Conservation (phyloP, 2,888 invertebrate species). For the Nephrotoma guestfalica region DNA sequence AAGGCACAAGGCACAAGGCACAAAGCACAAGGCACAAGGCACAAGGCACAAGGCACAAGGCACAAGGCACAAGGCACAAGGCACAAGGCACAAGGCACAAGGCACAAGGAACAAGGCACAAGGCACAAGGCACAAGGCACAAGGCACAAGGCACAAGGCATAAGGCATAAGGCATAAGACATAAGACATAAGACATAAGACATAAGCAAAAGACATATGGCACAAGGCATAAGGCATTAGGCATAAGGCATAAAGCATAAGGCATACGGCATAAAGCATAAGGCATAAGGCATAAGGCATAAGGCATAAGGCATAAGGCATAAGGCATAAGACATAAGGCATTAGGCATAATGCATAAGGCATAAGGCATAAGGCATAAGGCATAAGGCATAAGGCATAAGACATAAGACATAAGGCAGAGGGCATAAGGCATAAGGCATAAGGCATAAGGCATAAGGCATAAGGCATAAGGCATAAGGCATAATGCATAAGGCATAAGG, state of each 20-base stretch:
- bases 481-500: neutral
- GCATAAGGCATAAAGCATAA: too few species aligned
- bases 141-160: neutral
- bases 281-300: too few species aligned
- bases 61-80: neutral
- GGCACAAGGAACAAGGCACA: neutral
- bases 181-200: neutral
- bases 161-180: neutral
- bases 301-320: too few species aligned
- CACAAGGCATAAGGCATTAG: neutral
- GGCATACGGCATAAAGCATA: too few species aligned
- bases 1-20: neutral
- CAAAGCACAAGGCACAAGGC: neutral
- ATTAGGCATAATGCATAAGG: neutral
- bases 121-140: neutral
- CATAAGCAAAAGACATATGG: neutral
- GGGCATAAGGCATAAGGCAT: neutral
- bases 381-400: neutral
- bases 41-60: neutral
- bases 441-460: neutral
- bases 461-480: neutral
- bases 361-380: neutral
- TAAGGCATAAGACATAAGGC: too few species aligned
- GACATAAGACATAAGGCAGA: neutral
- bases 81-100: neutral